Evolutionary conservation across 2,888 invertebrate genomes (phyloP), one percentile per base, ranked within the genome.

Genomic region (Amiota mariae): DNA sequence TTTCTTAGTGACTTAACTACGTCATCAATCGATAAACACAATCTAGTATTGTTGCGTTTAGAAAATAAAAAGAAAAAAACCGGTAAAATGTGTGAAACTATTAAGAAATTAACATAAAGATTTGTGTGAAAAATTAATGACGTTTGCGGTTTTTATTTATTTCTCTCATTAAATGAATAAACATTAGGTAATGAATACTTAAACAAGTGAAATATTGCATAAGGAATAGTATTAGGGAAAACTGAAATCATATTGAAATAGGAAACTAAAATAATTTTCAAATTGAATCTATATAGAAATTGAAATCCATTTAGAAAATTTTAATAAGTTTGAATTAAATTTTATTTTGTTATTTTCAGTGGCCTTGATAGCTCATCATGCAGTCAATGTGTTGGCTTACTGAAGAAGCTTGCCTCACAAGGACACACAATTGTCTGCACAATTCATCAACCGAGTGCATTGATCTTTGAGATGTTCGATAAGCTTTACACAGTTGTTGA

Each of bases 401-500:
- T 98, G 75, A 96, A 95, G 89, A 92, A 93, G 75, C 91, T 98
- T 71, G 97, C 97, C 0, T 92, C 93, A 67, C 96, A 96, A 79
- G 97, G 96, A 0, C 92, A 97, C 67, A 97, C 97, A 0, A 93
- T 98, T 8, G 93, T 98, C 68, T 97, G 97, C 79, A 98, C 97
- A 20, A 97, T 98, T 78, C 98, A 98, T 89, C 98, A 98, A 88
- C 98, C 98, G 0, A 97, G 96, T 78, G 97, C 98, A 0, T 91
- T 97, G 79, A 91, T 97, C 68, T 97, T 98, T 87, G 97, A 97
- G 90, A 96, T 96, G 93, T 97, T 98, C 82, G 97, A 98, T 88
- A 93, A 95, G 80, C 91, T 98, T 8, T 97, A 97, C 89, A 94
- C 97, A 72, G 91, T 98, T 15, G 93, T 96, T 0, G 93, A 92